Evolutionary conservation across 2,888 invertebrate species (phyloP), one percentile per base, ranked within the genome.

Genomic region (Heliconius aoede): DNA sequence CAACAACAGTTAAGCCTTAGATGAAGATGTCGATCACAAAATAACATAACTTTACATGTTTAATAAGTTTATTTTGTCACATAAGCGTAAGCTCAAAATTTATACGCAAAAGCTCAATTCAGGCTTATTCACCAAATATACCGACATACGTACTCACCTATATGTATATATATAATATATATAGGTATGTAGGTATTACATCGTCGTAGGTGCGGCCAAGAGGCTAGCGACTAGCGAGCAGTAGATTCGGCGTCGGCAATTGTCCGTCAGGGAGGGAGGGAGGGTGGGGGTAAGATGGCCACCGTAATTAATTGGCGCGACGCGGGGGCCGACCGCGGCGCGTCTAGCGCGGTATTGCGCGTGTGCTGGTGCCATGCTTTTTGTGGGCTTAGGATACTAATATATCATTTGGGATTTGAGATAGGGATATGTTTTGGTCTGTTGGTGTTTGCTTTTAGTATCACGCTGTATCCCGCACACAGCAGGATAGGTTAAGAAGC

Each of bases 231-330:
- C 86, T 86, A 85, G 89, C 82, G 80, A 81, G 79, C 83, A 82
- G 85, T 87, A 86, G 91, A 90, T 91, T 91, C 89, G 90, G 88
- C 87, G 78, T 79, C 79, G 87, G 92, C 93, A 93, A 93, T 94
- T 93, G 93, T 93, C 93, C 92, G 93, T 90, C 91, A 92, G 91
- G 87, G 28, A n/a, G n/a, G n/a, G n/a, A n/a, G n/a, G 80, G 83
- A 84, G 85, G 85, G 81, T 83, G 83, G 88, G 90, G 90, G 87
- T 92, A 94, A 94, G 93, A 94, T 92, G 93, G 93, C 93, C 93
- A 91, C 94, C 94, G 92, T 94, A 94, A 94, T 94, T 94, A 94
- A 94, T 94, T 94, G 94, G 93, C 92, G 92, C 93, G 92, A 94
- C 94, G 93, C 93, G 91, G 93, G 91, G 93, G 90, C 91, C 92